Evolutionary conservation across 2,888 invertebrate genomes (phyloP), one percentile per base, ranked within the genome.

Genomic region (Altica lythri): DNA sequence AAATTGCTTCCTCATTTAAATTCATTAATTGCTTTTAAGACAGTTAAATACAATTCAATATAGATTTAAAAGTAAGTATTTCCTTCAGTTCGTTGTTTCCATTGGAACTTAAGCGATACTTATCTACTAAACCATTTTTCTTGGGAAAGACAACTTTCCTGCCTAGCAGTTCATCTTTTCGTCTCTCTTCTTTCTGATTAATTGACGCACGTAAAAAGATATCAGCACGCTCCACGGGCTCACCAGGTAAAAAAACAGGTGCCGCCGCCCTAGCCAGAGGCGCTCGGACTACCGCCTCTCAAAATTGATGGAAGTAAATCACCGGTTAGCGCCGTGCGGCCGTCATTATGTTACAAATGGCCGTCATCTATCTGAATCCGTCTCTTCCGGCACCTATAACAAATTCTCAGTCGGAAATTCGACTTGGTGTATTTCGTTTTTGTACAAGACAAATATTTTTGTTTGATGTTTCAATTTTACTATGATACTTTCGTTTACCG

Each of bases 341-440:
- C 70, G 70, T 73, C 72, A 69, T 72, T 71, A 69, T 68, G 68
- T 72, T 72, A 73, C 74, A 73, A 72, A 74, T 71, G 71, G 68
- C 67, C 66, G 62, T 64, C 68, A 72, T 73, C 66, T 71, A 69
- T 72, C 71, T 68, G 67, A 65, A 68, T 71, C 66, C 68, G 63
- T 68, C 71, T 71, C 22, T 40, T 40, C 40, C 40, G 40, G 40
- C 1, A 38, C 13, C 18, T 9, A 4, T 19, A 22, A 40, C 13
- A 40, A 40, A 40, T 40, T 40, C 40, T 25, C 22, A 19, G 10
- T 25, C 22, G 12, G 17, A 25, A 25, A 40, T n/a, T 40, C 22
- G 19, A 40, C 40, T 40, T n/a, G n/a, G n/a, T n/a, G n/a, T n/a
- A n/a, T n/a, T n/a, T n/a, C n/a, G n/a, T n/a, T n/a, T n/a, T n/a